phyloP scores from a whole-genome alignment of 1,140 invertebrate species.

The Gonioctena quinquepunctata region DNA sequence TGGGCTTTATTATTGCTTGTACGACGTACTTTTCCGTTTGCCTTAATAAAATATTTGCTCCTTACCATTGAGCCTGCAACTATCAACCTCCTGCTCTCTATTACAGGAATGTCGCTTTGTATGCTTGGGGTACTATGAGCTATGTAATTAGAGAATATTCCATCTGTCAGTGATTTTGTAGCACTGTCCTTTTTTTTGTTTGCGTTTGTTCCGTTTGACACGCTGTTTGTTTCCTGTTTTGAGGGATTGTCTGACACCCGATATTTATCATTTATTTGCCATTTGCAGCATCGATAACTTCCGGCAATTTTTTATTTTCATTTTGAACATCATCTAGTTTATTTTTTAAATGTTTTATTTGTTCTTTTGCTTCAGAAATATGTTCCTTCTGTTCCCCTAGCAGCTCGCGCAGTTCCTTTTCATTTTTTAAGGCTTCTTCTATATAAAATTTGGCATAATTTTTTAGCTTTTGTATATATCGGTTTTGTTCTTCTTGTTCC shows the following conservation, averaged over 20 bases:
- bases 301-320: background rate
- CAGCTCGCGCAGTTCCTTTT: background rate
- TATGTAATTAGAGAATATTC: background rate
- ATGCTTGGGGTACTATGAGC: too few relatives aligned
- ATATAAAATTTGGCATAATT: background rate
- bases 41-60: conserved; percentile 7
- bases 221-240: background rate
- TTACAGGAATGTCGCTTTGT: conserved; percentile 4
- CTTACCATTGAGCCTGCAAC: background rate
- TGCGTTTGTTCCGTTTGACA: conserved; percentile 2
- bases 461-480: too few relatives aligned
- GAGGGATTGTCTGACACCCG: conserved; percentile 1
- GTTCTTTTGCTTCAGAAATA: conserved; percentile 8
- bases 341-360: background rate
- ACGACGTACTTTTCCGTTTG: background rate
- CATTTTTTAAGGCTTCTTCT: background rate
- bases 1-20: background rate
- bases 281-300: conserved; percentile 4
- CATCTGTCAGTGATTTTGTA: conserved; percentile 1
- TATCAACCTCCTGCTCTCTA: background rate
- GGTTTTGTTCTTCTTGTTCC: too few relatives aligned
- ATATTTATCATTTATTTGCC: conserved; percentile 1
- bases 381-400: background rate
- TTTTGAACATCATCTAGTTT: conserved; percentile 1
- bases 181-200: background rate